Evolutionary conservation across 2,888 invertebrate species (phyloP).

Genomic region (Ceriagrion tenellum): DNA sequence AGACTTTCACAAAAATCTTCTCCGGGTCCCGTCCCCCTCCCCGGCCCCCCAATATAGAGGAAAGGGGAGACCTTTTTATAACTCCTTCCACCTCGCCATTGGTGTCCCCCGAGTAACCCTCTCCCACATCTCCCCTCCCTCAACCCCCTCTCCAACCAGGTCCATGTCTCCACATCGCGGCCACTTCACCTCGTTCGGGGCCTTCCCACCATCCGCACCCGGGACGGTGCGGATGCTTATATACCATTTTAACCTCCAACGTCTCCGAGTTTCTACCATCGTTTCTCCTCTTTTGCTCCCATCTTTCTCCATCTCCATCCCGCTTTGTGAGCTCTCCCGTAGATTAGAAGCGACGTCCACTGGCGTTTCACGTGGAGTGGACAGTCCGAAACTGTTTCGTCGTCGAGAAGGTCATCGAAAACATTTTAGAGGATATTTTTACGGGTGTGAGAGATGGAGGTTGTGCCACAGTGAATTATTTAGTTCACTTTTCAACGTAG

Average conservation of each 20-base stretch:
- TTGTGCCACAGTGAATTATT: background rate
- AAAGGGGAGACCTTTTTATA: background rate
- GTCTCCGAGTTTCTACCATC: background rate
- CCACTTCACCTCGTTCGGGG: background rate
- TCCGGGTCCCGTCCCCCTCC: conserved; percentile 19
- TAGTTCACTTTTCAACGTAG: too few relatives aligned
- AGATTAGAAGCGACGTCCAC: background rate
- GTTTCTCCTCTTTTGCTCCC: conserved; percentile 2
- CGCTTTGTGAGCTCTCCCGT: background rate
- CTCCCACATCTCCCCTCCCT: background rate
- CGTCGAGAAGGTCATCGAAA: background rate
- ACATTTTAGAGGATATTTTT: background rate
- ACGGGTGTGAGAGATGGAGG: background rate
- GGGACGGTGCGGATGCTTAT: background rate
- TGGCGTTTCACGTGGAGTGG: background rate
- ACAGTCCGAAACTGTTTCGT: background rate
- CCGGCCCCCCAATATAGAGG: background rate
- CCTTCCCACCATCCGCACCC: background rate
- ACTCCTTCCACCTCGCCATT: background rate
- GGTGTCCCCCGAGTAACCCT: background rate
- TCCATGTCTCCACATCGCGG: background rate
- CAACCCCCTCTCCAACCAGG: background rate
- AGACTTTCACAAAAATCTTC: conserved; percentile 60
- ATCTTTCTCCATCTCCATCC: background rate
- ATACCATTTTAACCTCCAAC: background rate